A percentile compares a stretch with the other conserved stretches of the same genome.
These are phyloP conservation scores for Cherax destructor DNA, from an alignment of 1,140 invertebrate genomes.

Conservation along the genomic window DNA sequence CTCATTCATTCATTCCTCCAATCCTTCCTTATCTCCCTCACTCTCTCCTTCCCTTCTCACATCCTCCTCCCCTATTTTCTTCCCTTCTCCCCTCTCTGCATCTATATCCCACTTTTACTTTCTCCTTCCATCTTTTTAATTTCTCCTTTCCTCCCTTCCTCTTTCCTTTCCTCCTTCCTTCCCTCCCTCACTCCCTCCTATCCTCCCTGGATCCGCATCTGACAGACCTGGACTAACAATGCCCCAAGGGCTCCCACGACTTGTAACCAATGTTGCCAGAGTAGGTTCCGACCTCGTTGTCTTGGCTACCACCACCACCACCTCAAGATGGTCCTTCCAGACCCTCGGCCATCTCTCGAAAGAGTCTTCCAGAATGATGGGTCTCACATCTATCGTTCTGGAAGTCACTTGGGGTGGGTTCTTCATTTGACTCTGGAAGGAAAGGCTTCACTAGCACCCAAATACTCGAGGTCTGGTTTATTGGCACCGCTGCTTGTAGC, in stretches of 20 bases:
- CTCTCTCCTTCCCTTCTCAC: too few species aligned
- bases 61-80: too few species aligned
- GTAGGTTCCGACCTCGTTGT: constrained; percentile 1
- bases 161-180: not conserved
- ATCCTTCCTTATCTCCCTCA: too few species aligned
- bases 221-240: constrained; percentile 68
- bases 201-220: constrained; percentile 64
- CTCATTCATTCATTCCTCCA: too few species aligned
- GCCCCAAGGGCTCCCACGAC: constrained; percentile 63
- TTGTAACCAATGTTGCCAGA: constrained; percentile 68
- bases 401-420: too few species aligned
- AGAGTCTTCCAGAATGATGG: too few species aligned
- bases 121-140: too few species aligned
- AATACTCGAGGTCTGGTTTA: not conserved
- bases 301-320: not conserved
- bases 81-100: too few species aligned
- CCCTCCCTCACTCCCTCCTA: not conserved
- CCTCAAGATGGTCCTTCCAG: not conserved
- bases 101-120: too few species aligned
- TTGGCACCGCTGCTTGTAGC: constrained; percentile 53
- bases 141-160: not conserved
- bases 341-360: too few species aligned
- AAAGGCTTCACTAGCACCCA: not conserved
- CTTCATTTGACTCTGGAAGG: too few species aligned
- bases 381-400: too few species aligned